These are phyloP conservation scores for Rhinoderma darwinii DNA, from an alignment of 2,113 vertebrate species.

Conservation along the genomic window DNA sequence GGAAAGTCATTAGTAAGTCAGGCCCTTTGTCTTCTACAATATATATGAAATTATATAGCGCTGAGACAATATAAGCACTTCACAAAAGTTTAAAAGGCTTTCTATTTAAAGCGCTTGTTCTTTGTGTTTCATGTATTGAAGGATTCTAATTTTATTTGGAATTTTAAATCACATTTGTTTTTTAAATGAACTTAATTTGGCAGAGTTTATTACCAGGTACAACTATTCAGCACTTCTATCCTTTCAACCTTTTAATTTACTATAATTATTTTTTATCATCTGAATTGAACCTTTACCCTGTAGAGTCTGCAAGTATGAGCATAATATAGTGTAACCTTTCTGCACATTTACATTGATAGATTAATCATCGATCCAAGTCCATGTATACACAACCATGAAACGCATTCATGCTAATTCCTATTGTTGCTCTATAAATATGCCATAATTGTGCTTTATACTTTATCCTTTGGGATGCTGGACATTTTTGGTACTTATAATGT, in stretches of 20 bases:
- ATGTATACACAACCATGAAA: not conserved
- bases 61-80: conserved; percentile 56
- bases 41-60: conserved; percentile 58
- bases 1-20: conserved; percentile 60
- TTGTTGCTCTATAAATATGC: not conserved
- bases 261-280: conserved; percentile 2
- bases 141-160: conserved; percentile 44
- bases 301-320: not conserved
- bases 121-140: conserved; percentile 33
- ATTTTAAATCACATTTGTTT: conserved; percentile 11
- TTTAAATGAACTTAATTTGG: conserved; percentile 8
- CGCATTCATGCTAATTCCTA: not conserved
- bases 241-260: not conserved
- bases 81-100: conserved; percentile 50
- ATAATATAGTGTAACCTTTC: not conserved
- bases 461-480: not conserved
- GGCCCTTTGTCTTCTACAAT: conserved; percentile 59
- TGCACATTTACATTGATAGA: not conserved
- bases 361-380: not conserved
- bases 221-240: not conserved
- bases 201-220: not conserved
- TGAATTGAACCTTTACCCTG: not conserved
- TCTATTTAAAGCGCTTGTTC: conserved; percentile 56
- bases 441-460: not conserved
- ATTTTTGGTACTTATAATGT: no score